phyloP scores from a whole-genome alignment of 1,140 invertebrate species.

The Physella acuta region DNA sequence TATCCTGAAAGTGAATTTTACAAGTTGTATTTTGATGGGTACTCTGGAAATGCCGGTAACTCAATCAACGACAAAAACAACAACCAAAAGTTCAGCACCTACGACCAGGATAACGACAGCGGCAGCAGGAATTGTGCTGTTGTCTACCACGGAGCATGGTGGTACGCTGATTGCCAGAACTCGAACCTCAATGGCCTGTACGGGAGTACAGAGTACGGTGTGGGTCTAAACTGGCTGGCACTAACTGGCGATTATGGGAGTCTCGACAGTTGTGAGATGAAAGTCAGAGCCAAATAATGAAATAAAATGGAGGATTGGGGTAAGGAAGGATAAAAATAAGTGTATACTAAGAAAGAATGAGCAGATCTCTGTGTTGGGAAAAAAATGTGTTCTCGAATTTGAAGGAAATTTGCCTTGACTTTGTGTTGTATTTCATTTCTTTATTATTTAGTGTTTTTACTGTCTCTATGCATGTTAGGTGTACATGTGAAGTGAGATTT shows the following conservation, averaged over 20 bases:
- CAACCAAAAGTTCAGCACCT: not conserved
- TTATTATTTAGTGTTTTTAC: too few species aligned
- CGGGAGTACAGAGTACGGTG: too few species aligned
- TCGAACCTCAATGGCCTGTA: not conserved
- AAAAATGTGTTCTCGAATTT: too few species aligned
- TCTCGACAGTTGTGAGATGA: conserved; percentile 7
- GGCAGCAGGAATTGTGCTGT: not conserved
- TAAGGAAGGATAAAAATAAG: too few species aligned
- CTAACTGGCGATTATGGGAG: not conserved
- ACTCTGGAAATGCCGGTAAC: not conserved
- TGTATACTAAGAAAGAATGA: too few species aligned
- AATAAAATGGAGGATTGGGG: too few species aligned
- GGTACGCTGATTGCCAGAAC: not conserved
- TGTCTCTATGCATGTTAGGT: too few species aligned
- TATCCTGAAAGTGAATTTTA: not conserved
- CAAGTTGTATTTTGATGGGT: not conserved
- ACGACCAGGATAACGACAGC: conserved; percentile 6
- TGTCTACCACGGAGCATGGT: not conserved
- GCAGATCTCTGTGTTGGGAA: too few species aligned
- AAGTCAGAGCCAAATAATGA: not conserved
- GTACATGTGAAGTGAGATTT: too few species aligned
- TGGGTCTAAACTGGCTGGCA: not conserved
- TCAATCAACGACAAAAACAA: not conserved
- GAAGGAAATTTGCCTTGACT: too few species aligned
- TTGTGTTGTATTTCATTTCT: too few species aligned